Percentiles rank a stretch among this genome's conserved stretches.
Conservation (phyloP, 2,888 invertebrate genomes). For the Hypomecis punctinalis region DNA sequence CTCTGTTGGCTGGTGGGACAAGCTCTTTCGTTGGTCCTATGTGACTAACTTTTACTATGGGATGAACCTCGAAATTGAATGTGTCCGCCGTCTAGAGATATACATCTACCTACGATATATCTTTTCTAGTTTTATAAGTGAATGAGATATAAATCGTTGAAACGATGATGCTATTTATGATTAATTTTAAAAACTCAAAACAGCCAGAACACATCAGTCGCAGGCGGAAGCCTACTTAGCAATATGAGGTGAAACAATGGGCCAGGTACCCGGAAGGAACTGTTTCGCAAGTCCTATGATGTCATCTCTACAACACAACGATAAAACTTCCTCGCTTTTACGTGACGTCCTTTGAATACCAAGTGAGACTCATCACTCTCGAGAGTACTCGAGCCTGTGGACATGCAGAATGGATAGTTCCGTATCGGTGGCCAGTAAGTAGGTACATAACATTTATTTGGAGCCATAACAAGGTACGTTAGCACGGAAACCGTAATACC, state of each 20-base stretch:
- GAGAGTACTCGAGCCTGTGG: slow-evolving; percentile 4
- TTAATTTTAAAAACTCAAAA: no score
- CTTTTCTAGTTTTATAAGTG: no score
- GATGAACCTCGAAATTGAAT: no score
- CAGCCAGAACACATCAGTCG: not conserved
- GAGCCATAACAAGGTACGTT: slow-evolving; percentile 13
- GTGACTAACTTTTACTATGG: no score
- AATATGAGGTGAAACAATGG: slow-evolving; percentile 14
- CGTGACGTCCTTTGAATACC: slow-evolving; percentile 33
- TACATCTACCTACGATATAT: no score
- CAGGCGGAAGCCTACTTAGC: not conserved
- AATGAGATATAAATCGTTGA: no score
- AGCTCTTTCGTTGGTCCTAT: no score
- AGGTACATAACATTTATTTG: slow-evolving; percentile 6
- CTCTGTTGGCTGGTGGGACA: no score
- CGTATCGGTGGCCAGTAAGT: slow-evolving; percentile 10
- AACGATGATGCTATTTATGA: no score
- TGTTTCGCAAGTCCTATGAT: slow-evolving; percentile 28
- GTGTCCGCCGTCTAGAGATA: no score
- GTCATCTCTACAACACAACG: slow-evolving; percentile 26
- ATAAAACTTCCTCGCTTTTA: slow-evolving; percentile 33
- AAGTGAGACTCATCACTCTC: slow-evolving; percentile 21
- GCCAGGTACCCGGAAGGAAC: slow-evolving; percentile 30
- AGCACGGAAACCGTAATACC: slow-evolving; percentile 23
- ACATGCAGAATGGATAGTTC: slow-evolving; percentile 2